Evolutionary conservation across 1,140 invertebrate species (phyloP).

Genomic region (Lethrus apterus): DNA sequence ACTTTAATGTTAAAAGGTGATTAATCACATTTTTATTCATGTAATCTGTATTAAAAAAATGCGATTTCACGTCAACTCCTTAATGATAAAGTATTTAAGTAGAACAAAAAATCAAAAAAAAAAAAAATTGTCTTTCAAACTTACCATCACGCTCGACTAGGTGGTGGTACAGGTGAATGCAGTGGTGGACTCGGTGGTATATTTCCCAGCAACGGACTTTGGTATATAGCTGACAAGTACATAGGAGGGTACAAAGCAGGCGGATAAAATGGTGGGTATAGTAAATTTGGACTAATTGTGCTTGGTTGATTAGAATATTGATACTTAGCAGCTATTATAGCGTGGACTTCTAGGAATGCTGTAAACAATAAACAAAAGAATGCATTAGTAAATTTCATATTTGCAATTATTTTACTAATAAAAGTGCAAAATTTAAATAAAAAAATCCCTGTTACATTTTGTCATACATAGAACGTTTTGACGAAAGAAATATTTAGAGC

Average conservation of each 20-base stretch:
- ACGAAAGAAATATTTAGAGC: neutral
- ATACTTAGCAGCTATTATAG: constrained; percentile 13
- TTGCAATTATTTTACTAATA: neutral
- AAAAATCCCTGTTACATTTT: neutral
- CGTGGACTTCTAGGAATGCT: constrained; percentile 19
- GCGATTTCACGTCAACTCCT: too few relatives aligned
- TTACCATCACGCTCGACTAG: constrained; percentile 19
- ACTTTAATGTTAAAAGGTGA: too few relatives aligned
- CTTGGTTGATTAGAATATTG: constrained; percentile 10
- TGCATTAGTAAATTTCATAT: neutral
- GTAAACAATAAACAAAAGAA: constrained; percentile 10
- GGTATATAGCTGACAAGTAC: constrained; percentile 14
- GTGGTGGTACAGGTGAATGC: constrained; percentile 16
- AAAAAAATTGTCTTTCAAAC: too few relatives aligned
- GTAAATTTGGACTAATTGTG: constrained; percentile 10
- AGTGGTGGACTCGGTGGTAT: constrained; percentile 15
- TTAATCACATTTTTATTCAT: too few relatives aligned
- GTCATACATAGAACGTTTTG: neutral
- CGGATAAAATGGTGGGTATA: constrained; percentile 7
- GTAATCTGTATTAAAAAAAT: too few relatives aligned
- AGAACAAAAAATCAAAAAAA: too few relatives aligned
- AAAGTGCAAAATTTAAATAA: neutral
- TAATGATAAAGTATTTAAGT: too few relatives aligned
- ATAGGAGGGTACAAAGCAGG: constrained; percentile 16
- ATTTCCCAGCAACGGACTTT: constrained; percentile 7